Conservation (phyloP, 2,113 vertebrate species). For the Pipra filicauda region DNA sequence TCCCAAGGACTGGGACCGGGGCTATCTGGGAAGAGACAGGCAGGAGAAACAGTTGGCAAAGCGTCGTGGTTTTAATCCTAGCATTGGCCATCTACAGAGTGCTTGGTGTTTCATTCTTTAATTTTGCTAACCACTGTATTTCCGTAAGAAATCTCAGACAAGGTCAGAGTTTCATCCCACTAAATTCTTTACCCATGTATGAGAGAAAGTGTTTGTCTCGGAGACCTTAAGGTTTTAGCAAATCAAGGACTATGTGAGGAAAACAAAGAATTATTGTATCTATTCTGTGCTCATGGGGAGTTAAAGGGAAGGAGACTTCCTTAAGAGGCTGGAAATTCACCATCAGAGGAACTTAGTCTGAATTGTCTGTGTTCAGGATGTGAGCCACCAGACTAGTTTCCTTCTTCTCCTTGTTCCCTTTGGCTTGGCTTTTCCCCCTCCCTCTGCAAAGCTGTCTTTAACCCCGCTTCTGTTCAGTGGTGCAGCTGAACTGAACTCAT, state of each 20-base stretch:
- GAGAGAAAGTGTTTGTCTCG: background rate
- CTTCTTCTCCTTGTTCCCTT: background rate
- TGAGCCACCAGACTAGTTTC: background rate
- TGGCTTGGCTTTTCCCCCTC: background rate
- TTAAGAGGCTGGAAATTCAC: background rate
- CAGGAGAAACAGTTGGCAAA: background rate
- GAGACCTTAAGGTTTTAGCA: background rate
- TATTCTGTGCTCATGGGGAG: background rate
- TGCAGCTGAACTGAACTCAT: background rate
- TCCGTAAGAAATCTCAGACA: background rate
- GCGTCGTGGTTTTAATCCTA: background rate
- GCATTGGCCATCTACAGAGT: background rate
- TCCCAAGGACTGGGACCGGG: background rate
- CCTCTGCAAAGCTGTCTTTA: background rate
- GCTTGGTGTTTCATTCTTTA: background rate
- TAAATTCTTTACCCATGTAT: background rate
- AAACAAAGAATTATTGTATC: background rate
- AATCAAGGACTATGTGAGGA: background rate
- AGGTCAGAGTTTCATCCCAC: background rate
- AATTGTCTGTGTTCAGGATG: background rate
- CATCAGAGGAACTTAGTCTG: background rate
- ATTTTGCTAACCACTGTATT: background rate
- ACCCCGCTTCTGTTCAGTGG: background rate
- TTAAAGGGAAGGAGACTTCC: background rate
- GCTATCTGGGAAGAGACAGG: background rate